phyloP scores from a whole-genome alignment of 2,797 vertebrate species.

The Melanotaenia boesemani region DNA sequence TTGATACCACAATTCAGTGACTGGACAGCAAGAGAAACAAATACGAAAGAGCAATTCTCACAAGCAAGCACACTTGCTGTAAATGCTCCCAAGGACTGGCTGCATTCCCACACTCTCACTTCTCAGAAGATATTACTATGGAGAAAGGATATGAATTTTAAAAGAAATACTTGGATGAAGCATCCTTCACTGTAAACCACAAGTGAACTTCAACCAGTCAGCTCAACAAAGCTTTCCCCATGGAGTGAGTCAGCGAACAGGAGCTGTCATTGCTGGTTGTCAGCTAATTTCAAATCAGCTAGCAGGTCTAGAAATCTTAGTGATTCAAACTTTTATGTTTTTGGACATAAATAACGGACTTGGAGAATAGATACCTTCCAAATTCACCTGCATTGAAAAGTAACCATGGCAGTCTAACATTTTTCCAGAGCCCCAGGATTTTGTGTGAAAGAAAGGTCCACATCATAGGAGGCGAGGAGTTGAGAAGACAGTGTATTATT shows the following conservation, averaged over 20 bases:
- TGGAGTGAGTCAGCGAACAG: no score
- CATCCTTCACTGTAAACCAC: neutral
- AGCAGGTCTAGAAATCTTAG: neutral
- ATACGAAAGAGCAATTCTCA: neutral
- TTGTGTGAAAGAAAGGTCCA: slow-evolving; percentile 39
- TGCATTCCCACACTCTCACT: neutral
- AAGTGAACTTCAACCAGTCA: slow-evolving; percentile 1
- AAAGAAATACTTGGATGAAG: neutral
- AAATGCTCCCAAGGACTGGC: neutral
- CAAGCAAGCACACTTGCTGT: no score
- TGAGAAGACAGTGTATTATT: slow-evolving; percentile 55
- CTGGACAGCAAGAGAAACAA: neutral
- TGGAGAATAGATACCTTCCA: neutral
- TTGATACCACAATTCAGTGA: neutral
- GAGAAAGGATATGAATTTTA: neutral
- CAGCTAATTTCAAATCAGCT: neutral
- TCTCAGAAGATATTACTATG: neutral
- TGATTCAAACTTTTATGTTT: neutral
- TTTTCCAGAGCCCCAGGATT: slow-evolving; percentile 34
- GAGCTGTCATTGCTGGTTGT: neutral
- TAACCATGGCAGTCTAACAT: slow-evolving; percentile 19
- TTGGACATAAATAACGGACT: neutral
- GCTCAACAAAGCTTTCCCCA: neutral
- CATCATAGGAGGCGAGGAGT: slow-evolving; percentile 42
- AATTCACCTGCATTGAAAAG: neutral